phyloP scores from a whole-genome alignment of 64 coral and sea anemone species.

The Stichodactyla mertensii region DNA sequence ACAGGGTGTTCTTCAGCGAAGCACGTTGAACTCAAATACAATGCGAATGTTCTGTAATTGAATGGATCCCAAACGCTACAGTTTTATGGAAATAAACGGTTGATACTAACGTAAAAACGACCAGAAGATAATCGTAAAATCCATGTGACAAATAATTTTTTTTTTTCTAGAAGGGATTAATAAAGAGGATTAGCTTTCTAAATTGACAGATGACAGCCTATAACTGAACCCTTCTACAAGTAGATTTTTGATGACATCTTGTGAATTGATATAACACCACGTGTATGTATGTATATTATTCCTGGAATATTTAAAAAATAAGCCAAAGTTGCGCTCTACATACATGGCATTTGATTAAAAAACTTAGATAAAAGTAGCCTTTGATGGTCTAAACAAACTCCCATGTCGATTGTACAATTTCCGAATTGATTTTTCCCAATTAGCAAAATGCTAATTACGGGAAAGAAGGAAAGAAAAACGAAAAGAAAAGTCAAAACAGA shows the following conservation, averaged over 20 bases:
- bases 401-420: not conserved
- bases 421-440: constrained; percentile 9
- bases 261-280: not conserved
- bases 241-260: not conserved
- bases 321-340: no score
- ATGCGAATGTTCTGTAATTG: not conserved
- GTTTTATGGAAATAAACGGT: not conserved
- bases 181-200: not conserved
- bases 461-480: constrained; percentile 5
- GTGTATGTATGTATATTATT: not conserved
- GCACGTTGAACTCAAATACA: not conserved
- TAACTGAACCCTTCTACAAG: not conserved
- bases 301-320: not conserved
- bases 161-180: not conserved
- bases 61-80: not conserved
- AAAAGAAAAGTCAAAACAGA: constrained; percentile 12
- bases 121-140: not conserved
- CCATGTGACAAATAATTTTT: not conserved
- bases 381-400: not conserved
- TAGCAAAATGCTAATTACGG: constrained; percentile 7
- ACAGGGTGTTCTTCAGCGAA: not conserved
- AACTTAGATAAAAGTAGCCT: not conserved
- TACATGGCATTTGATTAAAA: no score
- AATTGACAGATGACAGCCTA: constrained; percentile 7
- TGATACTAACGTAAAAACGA: not conserved